phyloP scores from a whole-genome alignment of 2,113 vertebrate genomes.

The Colius striatus region DNA sequence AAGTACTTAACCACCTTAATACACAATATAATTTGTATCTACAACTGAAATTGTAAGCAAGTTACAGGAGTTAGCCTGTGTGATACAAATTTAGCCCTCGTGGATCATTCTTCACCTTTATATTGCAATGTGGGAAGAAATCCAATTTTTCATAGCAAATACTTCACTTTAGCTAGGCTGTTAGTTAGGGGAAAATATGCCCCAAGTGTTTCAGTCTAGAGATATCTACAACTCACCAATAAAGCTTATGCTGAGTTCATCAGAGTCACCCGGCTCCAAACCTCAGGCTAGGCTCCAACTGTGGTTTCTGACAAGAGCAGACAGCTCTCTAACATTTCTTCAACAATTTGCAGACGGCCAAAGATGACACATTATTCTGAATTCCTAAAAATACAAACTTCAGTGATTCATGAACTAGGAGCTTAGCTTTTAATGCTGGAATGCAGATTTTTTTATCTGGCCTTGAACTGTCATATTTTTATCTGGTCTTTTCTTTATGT shows the following conservation, averaged over 20 bases:
- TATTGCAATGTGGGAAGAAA: constrained; percentile 21
- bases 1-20: not conserved
- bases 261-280: not conserved
- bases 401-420: not conserved
- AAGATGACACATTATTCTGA: not conserved
- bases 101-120: constrained; percentile 6
- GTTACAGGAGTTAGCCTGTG: not conserved
- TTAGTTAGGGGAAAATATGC: not conserved
- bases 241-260: constrained; percentile 21
- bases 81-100: not conserved
- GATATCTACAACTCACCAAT: not conserved
- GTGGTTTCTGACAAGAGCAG: not conserved
- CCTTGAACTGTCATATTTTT: not conserved
- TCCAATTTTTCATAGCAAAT: not conserved
- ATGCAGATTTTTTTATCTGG: not conserved
- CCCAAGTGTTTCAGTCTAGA: constrained; percentile 2
- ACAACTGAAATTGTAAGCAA: not conserved
- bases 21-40: not conserved
- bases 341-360: not conserved
- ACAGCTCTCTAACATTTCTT: not conserved
- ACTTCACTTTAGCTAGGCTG: constrained; percentile 6
- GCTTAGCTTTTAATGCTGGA: not conserved
- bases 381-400: not conserved
- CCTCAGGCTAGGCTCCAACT: not conserved
- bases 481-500: not conserved